Evolutionary conservation across 2,797 vertebrate species (phyloP), one percentile per base, ranked within the genome.

Genomic region (Eospalax fontanierii): DNA sequence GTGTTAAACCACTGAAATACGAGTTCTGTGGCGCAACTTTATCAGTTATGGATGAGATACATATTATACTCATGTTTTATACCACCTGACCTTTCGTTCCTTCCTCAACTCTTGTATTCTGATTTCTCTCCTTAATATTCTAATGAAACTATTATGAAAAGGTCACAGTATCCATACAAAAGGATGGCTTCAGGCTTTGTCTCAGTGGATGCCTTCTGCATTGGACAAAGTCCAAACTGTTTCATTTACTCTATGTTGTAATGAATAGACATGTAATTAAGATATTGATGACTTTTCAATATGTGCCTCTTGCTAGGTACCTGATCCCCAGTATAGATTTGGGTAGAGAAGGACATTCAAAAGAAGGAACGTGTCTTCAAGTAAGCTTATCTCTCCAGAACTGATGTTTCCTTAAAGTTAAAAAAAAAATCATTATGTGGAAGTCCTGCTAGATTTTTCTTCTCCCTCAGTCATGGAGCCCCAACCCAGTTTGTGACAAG

Each of bases 351-450:
- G 63, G 3, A 30, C 46, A 68, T 81, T 95, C 46, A 88, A 90
- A 94, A 85, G 59, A 66, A 74, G 66, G 33, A 81, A 68, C 63
- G 78, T 54, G 2, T 50, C n/a, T 76, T 73, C 15, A 84, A 28
- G 16, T 46, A 54, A 87, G 2, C 33, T 30, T 40, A 1, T 50
- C 66, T 87, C 82, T 40, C 40, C 33, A 76, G 63, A 78, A 10
- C 18, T 61, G 40, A 50, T 79, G 11, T 14, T 95, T 96, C 54
- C 91, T 93, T 8, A 76, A 90, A 89, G 40, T 74, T 66, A 93
- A 30, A 92, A 75, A 93, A 30, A 92, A 75, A 90, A 35, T 57
- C 30, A 16, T 38, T 82, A 87, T 24, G 61, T 87, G 61, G 14
- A 21, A 59, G 28, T 90, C 15, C 38, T 50, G 6, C 57, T 93